Evolutionary conservation across 2,113 vertebrate species (phyloP).

Genomic region (Microcebus jonahi): DNA sequence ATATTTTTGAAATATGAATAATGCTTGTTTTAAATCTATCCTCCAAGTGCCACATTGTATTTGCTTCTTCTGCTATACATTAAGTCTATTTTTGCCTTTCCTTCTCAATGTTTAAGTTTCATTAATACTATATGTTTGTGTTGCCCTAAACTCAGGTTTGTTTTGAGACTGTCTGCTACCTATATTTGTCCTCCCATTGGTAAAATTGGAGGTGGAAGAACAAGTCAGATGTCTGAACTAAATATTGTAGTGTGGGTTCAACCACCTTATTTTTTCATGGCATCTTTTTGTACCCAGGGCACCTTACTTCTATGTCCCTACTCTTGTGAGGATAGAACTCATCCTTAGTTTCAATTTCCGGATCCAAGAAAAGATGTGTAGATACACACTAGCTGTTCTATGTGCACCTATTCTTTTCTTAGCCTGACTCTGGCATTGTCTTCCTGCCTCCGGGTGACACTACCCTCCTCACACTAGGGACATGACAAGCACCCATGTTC

Average conservation of each 20-base stretch:
- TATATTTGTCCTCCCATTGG: background rate
- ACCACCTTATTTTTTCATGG: background rate
- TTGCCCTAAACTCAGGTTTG: background rate
- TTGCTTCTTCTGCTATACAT: background rate
- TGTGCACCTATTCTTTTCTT: rapidly evolving
- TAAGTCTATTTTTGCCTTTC: background rate
- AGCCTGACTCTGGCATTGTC: background rate
- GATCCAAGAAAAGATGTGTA: background rate
- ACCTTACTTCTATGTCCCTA: background rate
- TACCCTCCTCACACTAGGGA: background rate
- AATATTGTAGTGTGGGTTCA: too few relatives aligned
- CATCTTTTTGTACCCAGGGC: background rate
- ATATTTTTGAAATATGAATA: background rate
- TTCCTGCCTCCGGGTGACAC: background rate
- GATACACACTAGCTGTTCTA: background rate
- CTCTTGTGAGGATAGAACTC: background rate
- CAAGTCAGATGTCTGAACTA: background rate
- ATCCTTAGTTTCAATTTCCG: background rate
- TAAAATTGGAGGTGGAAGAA: background rate
- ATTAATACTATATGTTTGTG: background rate
- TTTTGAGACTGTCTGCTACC: background rate
- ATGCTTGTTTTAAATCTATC: background rate
- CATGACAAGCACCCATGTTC: too few relatives aligned
- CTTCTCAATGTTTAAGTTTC: background rate
- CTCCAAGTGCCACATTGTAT: background rate